Base-by-base conservation (phyloP, 2,888 invertebrate genomes). In the Caenorhabditis sp. region DNA sequence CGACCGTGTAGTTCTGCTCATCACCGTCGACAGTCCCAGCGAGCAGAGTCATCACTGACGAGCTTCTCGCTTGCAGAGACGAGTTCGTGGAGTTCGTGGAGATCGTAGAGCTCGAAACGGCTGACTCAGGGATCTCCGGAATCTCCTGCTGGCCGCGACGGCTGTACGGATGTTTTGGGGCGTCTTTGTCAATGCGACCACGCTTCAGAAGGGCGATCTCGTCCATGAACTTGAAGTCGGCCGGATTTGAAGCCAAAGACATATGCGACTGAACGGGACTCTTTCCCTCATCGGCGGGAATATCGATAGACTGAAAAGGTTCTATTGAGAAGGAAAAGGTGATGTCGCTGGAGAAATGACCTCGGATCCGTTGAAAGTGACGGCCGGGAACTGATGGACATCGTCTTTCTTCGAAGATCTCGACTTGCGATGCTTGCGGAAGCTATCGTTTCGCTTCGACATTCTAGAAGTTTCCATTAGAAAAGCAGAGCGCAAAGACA, bases 191-290 rank as follows among this genome's bases (percentile, higher is more conserved):
- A 35, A 76, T 76, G 32, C 32, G 48, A 8, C 70, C 63, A 15
- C 70, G 56, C 58, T 76, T 76, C 41, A 76, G 58, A 35, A 70
- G 53, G 15, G 75, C 75, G 46, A 76, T 76, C 26, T 76, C 75
- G 39, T 76, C 75, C 58, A 76, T 41, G 39, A 50, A 76, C 41
- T 70, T 65, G 53, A 75, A 55, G 0, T 62, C 68, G 1, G 13
- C 17, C 7, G 74, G 74, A 56, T 56, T 68, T 7, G 74, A 75
- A 6, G 41, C 17, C 0, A 56, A 35, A 7, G 74, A 75, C 9
- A 56, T 39, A 20, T 48, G 61, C 11, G 74, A 43, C 0, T n/a
- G n/a, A 22, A 68, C 74, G 7, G 68, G 74, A 26, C 74, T 75
- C 11, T 62, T 68, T 2, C 35, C 48, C 22, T 53, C 61, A 35